These are phyloP conservation scores for Agrypnus murinus DNA, from an alignment of 2,888 invertebrate species.

Conservation along the genomic window DNA sequence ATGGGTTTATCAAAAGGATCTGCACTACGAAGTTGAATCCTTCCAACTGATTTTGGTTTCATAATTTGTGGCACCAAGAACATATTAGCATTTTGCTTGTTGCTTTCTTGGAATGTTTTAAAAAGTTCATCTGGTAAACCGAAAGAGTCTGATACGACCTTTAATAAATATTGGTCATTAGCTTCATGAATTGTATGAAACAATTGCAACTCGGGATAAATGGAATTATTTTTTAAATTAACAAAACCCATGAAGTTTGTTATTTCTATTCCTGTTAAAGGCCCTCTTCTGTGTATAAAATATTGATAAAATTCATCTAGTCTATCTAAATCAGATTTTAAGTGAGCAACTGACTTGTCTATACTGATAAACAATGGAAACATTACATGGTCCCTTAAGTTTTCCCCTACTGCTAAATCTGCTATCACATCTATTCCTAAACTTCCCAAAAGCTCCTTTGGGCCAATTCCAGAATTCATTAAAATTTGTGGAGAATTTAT, in stretches of 20 bases:
- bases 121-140: constrained; percentile 7
- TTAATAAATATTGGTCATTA: constrained; percentile 48
- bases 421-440: constrained; percentile 66
- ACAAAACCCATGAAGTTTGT: constrained; percentile 72
- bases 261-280: constrained; percentile 69
- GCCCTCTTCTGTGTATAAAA: constrained; percentile 71
- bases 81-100: not conserved
- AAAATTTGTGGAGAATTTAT: constrained; percentile 78
- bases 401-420: constrained; percentile 71
- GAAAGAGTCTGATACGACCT: constrained; percentile 16
- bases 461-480: constrained; percentile 75
- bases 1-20: constrained; percentile 76
- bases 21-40: constrained; percentile 72
- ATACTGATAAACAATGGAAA: constrained; percentile 30
- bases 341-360: not conserved
- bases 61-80: constrained; percentile 65
- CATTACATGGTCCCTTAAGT: constrained; percentile 68
- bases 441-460: constrained; percentile 65
- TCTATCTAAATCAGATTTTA: constrained; percentile 25
- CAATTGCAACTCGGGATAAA: constrained; percentile 77
- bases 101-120: not conserved
- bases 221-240: constrained; percentile 68
- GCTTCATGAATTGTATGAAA: constrained; percentile 71
- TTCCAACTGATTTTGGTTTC: constrained; percentile 73
- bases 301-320: constrained; percentile 69